Evolutionary conservation across 2,797 vertebrate genomes (phyloP), one percentile per base, ranked within the genome.

Genomic region (Anguilla obscura): DNA sequence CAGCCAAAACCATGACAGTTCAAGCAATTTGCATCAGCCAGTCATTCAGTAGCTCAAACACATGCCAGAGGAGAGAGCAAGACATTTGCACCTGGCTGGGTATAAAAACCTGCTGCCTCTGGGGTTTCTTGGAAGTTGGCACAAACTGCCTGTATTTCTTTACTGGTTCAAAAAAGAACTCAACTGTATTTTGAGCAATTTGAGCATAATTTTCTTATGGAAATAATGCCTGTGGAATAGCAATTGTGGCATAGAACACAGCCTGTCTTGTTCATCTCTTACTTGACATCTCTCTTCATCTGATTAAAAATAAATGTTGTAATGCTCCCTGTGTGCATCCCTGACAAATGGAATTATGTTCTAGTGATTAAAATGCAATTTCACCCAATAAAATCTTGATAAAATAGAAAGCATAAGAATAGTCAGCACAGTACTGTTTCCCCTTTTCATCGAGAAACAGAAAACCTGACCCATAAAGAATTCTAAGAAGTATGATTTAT

Each of bases 271-370:
- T 84, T 16, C 82, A 54, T 24, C 0, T 54, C 45, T 84, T 21
- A 52, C 10, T 27, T 84, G 50, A 48, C 21, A 52, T 50, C 10
- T 30, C n/a, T 84, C 48, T 84, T 84, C 48, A 30, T n/a, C 48
- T 84, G 8, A 74, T 74, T 30, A 74, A 74, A 33, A 36, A 74
- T 33, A 9, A 74, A 74, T 74, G 10, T 30, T 27, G 69, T 9
- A 74, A 1, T 33, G 30, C 10, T 74, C 30, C 69, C n/a, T 4
- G 24, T 69, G 66, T 69, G 66, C 16, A 30, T 76, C 12, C 30
- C 40, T 80, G 36, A 80, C 76, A 80, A 80, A 80, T 80, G 16
- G 5, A 80, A 80, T 80, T 12, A 80, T 80, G 12, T 40, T 45
- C 76, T 21, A 24, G 14, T 45, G 14, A 80, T 24, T 40, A 80